Conservation (phyloP, 2,888 invertebrate species). For the Zaprionus lineosus region DNA sequence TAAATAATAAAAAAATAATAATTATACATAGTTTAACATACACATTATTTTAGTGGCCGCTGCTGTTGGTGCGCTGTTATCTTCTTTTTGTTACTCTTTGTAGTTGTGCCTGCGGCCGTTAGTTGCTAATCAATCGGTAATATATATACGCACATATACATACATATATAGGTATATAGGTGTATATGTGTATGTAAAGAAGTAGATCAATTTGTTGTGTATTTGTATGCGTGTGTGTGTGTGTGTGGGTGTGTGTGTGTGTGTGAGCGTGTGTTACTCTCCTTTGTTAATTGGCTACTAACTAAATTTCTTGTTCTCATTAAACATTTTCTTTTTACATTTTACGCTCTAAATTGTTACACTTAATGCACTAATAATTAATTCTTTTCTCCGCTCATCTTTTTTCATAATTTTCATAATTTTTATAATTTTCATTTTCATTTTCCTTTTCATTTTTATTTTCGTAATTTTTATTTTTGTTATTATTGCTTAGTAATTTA, state of each 20-base stretch:
- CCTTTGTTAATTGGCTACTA: conserved; percentile 77
- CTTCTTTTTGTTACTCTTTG: conserved; percentile 6
- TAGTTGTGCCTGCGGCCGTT: not conserved
- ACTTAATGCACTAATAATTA: conserved; percentile 64
- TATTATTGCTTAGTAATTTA: conserved; percentile 21
- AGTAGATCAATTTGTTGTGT: conserved; percentile 61
- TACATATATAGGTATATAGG: conserved; percentile 24
- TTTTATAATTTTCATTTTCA: conserved; percentile 39
- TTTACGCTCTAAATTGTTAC: conserved; percentile 70
- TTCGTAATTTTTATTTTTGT: conserved; percentile 17
- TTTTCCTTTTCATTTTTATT: conserved; percentile 10
- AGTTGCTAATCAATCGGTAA: not conserved
- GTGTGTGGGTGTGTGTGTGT: no score
- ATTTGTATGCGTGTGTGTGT: no score
- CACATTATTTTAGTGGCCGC: conserved; percentile 31
- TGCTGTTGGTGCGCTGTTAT: not conserved
- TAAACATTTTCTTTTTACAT: conserved; percentile 70
- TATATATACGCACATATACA: conserved; percentile 21
- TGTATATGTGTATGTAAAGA: conserved; percentile 25
- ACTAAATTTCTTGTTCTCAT: conserved; percentile 71
- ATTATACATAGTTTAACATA: conserved; percentile 73
- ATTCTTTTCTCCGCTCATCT: no score
- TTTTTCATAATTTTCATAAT: conserved; percentile 14
- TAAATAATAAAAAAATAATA: conserved; percentile 76
- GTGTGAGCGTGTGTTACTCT: conserved; percentile 27